A percentile compares a stretch with the other conserved stretches of the same genome.
Evolutionary conservation across 2,113 vertebrate genomes (phyloP).

Genomic region (Laterallus jamaicensis): DNA sequence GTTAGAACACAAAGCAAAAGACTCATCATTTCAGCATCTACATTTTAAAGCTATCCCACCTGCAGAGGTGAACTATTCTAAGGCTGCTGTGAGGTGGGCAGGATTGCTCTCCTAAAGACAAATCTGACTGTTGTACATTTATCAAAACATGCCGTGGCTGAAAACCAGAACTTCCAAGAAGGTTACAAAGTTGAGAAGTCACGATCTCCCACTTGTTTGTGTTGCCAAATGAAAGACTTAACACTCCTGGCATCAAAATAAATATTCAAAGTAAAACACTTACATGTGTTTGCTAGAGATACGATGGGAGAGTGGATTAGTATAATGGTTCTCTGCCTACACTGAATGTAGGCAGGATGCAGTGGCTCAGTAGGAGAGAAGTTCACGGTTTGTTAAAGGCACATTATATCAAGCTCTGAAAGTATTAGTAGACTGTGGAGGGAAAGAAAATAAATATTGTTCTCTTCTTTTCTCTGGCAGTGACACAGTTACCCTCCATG

Average conservation of each 20-base stretch:
- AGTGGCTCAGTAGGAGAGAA: conserved; percentile 55
- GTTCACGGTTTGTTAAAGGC: conserved; percentile 73
- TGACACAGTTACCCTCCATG: conserved; percentile 38
- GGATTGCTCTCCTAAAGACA: neutral
- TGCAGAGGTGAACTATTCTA: neutral
- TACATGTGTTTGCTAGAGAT: conserved; percentile 76
- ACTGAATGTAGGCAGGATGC: conserved; percentile 59
- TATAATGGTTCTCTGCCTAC: conserved; percentile 69
- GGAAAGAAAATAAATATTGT: neutral
- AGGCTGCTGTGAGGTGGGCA: neutral
- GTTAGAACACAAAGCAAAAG: conserved; percentile 54
- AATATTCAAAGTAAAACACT: conserved; percentile 70
- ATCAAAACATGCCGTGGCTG: neutral
- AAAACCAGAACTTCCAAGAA: conserved; percentile 55
- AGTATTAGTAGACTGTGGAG: conserved; percentile 41
- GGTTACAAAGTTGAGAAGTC: conserved; percentile 42
- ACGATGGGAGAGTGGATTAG: conserved; percentile 71
- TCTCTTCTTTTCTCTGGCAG: conserved; percentile 29
- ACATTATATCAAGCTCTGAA: conserved; percentile 57
- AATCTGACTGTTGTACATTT: neutral
- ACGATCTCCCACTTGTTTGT: conserved; percentile 6
- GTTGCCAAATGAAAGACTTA: conserved; percentile 56
- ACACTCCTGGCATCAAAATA: conserved; percentile 62
- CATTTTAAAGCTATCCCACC: neutral
- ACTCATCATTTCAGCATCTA: conserved; percentile 46